A percentile compares a stretch with the other conserved stretches of the same genome.
Conservation (phyloP, 2,888 invertebrate species). For the Agriopis marginaria region DNA sequence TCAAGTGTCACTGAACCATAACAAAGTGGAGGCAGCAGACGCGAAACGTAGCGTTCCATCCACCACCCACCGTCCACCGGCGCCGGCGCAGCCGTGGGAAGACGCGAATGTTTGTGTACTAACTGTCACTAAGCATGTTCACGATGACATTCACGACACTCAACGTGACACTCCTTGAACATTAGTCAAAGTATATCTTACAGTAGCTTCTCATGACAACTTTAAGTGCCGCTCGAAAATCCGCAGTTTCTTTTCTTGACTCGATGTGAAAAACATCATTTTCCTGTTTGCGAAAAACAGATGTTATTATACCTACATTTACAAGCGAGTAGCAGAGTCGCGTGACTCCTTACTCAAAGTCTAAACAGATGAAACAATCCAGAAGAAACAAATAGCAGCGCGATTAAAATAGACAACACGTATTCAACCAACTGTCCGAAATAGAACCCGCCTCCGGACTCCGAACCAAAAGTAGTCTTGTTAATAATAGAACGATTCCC, state of each 20-base stretch:
- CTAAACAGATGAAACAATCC: slow-evolving; percentile 62
- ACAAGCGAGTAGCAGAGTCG: slow-evolving; percentile 29
- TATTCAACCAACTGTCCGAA: slow-evolving; percentile 78
- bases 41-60: slow-evolving; percentile 40
- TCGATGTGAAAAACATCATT: slow-evolving; percentile 17
- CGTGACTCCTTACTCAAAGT: slow-evolving; percentile 51
- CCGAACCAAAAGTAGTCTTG: slow-evolving; percentile 85
- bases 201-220: slow-evolving; percentile 40
- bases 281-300: slow-evolving; percentile 27
- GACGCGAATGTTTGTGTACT: slow-evolving; percentile 52
- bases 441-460: slow-evolving; percentile 84
- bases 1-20: slow-evolving; percentile 47
- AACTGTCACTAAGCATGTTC: slow-evolving; percentile 44
- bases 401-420: slow-evolving; percentile 76
- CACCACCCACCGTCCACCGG: slow-evolving; percentile 51
- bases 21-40: slow-evolving; percentile 38
- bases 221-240: slow-evolving; percentile 32
- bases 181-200: slow-evolving; percentile 40
- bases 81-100: slow-evolving; percentile 56
- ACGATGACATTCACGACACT: slow-evolving; percentile 45
- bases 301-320: slow-evolving; percentile 8
- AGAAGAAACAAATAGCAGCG: slow-evolving; percentile 68
- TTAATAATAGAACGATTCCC: slow-evolving; percentile 80
- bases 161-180: slow-evolving; percentile 37
- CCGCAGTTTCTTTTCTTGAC: slow-evolving; percentile 29